A percentile compares a stretch with the other conserved stretches of the same genome.
Evolutionary conservation across 2,888 invertebrate genomes (phyloP).

Genomic region (Caradrina kadenii): DNA sequence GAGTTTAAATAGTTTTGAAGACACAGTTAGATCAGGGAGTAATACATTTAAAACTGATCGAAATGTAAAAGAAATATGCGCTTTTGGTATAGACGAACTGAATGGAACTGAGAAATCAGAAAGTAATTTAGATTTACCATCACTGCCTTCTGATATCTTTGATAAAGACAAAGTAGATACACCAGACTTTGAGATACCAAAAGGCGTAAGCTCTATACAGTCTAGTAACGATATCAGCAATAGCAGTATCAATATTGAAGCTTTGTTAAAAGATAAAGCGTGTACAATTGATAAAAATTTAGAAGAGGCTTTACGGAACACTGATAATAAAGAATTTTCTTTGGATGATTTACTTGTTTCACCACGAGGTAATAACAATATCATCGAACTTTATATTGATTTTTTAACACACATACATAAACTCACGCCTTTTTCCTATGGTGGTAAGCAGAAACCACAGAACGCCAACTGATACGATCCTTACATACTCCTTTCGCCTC

Average conservation of each 20-base stretch:
- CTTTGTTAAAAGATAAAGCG: constrained; percentile 50
- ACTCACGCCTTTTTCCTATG: no score
- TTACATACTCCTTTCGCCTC: no score
- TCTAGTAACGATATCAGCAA: constrained; percentile 39
- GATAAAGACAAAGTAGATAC: constrained; percentile 30
- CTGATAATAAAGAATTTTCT: constrained; percentile 69
- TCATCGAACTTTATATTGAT: background rate
- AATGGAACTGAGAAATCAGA: constrained; percentile 4
- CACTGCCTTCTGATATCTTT: constrained; percentile 12
- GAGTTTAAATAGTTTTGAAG: constrained; percentile 29
- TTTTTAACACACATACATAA: no score
- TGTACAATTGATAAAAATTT: constrained; percentile 81
- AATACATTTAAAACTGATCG: constrained; percentile 5
- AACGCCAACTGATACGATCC: no score
- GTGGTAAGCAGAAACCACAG: no score
- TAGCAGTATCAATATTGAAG: constrained; percentile 38
- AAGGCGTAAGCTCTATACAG: constrained; percentile 7
- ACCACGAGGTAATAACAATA: constrained; percentile 74
- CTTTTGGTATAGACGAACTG: constrained; percentile 20
- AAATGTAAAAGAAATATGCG: constrained; percentile 39
- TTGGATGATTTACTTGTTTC: constrained; percentile 79
- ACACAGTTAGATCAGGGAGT: constrained; percentile 11
- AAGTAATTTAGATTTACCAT: constrained; percentile 41
- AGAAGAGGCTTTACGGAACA: constrained; percentile 77
- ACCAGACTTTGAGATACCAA: constrained; percentile 46